Base-by-base conservation (phyloP, 2,113 vertebrate genomes). In the Caranx melampygus region DNA sequence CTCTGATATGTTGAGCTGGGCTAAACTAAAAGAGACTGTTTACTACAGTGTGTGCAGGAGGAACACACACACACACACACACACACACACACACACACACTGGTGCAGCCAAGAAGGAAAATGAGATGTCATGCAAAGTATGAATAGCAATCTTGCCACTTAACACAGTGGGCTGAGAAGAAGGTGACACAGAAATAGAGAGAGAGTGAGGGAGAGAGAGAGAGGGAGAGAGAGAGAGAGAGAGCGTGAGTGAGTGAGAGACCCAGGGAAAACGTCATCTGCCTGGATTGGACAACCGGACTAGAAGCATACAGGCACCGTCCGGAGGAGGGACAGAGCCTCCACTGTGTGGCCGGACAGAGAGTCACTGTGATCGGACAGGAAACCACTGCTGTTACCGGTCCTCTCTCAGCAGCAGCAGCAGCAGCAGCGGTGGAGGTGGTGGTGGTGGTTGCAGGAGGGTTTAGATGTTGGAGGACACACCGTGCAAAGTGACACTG, bases 291-390 rank as follows among this genome's bases (percentile, higher is more conserved):
- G 76, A 84, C 76, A 31, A 78, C 57, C 82, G 72, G 86, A 83
- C 81, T 5, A 9, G 33, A 66, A 77, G 20, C 84, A 85, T 69
- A 75, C 70, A 55, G 72, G 75, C 74, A 35, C 74, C 79, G 82
- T 60, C 51, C 75, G 82, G 60, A 86, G 64, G 71, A 79, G 67
- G 81, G 81, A 87, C 88, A 80, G 78, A 4, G 72, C 72, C 82
- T 63, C 37, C 65, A 79, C 71, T 80, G 86, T 85, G 84, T 7
- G 13, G 34, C 80, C 68, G 79, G 34, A 87, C 89, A 89, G 87
- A 88, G 60, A 55, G 45, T 14, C 81, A 14, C 78, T 89, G 83
- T 90, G 72, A 40, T 78, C 75, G 82, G 75, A 37, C 40, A 63
- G 81, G 80, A 82, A 33, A 66, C 26, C 18, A 7, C 13, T 15